phyloP scores from a whole-genome alignment of 2,113 vertebrate species.

The Halcyon malimbica region DNA sequence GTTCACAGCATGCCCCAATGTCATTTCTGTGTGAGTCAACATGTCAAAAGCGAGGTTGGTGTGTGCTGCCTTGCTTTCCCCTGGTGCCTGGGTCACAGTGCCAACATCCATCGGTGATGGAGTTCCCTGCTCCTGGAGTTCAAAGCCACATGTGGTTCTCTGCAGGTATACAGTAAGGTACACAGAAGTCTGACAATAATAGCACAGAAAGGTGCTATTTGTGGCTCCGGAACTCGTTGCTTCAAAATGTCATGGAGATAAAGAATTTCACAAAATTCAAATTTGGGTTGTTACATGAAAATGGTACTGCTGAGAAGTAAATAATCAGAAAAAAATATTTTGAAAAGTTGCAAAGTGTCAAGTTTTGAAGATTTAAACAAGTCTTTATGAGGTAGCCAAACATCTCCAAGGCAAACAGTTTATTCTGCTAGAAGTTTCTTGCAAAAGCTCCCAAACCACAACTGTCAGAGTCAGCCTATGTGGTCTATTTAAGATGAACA shows the following conservation, averaged over 20 bases:
- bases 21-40: not conserved
- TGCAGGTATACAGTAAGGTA: not conserved
- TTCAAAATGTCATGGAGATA: not conserved
- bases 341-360: not conserved
- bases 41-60: not conserved
- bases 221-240: not conserved
- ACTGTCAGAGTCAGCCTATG: not conserved
- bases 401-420: not conserved
- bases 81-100: not conserved
- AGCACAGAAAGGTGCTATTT: not conserved
- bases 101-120: not conserved
- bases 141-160: not conserved
- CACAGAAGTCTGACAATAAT: not conserved
- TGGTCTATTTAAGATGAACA: not conserved
- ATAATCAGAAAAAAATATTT: not conserved
- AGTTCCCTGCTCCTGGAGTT: not conserved
- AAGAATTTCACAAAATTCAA: not conserved
- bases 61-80: not conserved
- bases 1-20: not conserved
- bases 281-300: not conserved
- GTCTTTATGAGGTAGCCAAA: not conserved
- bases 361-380: not conserved
- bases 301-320: not conserved
- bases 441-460: not conserved
- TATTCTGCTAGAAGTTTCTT: not conserved